Evolutionary conservation across 2,113 vertebrate species (phyloP).

Genomic region (Recurvirostra avosetta): DNA sequence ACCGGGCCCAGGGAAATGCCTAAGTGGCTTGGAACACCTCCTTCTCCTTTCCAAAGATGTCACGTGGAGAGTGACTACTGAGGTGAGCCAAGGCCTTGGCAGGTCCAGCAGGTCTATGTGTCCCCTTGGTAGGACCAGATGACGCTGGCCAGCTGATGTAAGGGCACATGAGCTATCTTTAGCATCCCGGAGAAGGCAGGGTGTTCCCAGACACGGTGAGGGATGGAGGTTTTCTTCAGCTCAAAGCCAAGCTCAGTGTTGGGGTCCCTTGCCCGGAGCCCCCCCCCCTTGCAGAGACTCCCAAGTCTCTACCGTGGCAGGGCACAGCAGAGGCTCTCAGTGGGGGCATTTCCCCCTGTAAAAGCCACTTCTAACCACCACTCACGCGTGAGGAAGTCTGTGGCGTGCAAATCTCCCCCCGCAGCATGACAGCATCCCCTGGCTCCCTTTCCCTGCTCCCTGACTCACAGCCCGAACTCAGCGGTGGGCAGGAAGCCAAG

Average conservation of each 20-base stretch:
- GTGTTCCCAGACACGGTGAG: neutral
- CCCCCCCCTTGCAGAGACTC: too few relatives aligned
- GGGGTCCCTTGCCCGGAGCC: neutral
- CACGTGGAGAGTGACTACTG: neutral
- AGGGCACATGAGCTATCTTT: neutral
- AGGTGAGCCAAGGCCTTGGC: neutral
- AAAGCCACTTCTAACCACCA: neutral
- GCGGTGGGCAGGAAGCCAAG: neutral
- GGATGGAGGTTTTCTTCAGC: neutral
- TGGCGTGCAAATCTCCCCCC: neutral
- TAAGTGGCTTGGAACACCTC: neutral
- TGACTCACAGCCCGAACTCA: neutral
- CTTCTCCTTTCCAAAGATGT: neutral
- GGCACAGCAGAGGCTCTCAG: fast-evolving
- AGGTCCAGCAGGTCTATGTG: neutral
- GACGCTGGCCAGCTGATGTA: neutral
- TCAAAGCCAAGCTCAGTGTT: neutral
- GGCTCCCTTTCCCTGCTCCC: neutral
- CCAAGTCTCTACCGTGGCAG: neutral
- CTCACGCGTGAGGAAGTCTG: fast-evolving
- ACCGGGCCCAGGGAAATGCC: neutral
- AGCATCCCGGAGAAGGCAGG: neutral
- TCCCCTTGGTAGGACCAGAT: neutral
- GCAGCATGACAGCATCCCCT: neutral
- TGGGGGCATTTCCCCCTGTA: neutral